Percentiles rank a stretch among this genome's conserved stretches.
These are phyloP conservation scores for Vipera latastei DNA, from an alignment of 2,797 vertebrate genomes.

Conservation along the genomic window DNA sequence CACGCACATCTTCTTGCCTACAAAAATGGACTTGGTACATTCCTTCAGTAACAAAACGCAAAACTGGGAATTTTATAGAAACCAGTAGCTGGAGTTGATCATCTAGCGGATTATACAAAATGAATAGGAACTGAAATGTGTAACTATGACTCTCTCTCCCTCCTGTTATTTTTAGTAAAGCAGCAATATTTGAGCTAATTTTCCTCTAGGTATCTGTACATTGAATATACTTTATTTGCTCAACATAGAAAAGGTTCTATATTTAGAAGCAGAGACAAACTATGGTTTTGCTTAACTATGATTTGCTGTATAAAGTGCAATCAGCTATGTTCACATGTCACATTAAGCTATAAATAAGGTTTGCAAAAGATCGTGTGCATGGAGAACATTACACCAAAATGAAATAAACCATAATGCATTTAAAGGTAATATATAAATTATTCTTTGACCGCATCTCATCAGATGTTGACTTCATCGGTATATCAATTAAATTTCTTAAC, in stretches of 20 bases:
- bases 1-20: background rate
- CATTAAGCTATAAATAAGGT: background rate
- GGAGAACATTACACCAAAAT: background rate
- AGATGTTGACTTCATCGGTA: background rate
- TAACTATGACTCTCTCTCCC: background rate
- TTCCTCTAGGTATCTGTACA: background rate
- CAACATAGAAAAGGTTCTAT: background rate
- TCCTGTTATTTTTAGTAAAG: background rate
- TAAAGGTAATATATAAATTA: background rate
- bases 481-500: background rate
- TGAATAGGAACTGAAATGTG: background rate
- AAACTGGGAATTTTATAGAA: background rate
- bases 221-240: background rate
- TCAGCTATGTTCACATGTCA: background rate
- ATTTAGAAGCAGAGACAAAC: background rate
- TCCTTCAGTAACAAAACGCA: background rate
- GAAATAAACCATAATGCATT: background rate
- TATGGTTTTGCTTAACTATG: background rate
- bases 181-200: background rate
- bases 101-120: background rate
- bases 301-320: background rate
- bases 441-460: background rate
- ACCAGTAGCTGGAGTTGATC: background rate
- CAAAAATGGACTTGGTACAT: background rate
- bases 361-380: background rate